Percentiles rank a stretch among this genome's conserved stretches.
These are phyloP conservation scores for Drepana arcuata DNA, from an alignment of 1,140 invertebrate species.

Conservation along the genomic window DNA sequence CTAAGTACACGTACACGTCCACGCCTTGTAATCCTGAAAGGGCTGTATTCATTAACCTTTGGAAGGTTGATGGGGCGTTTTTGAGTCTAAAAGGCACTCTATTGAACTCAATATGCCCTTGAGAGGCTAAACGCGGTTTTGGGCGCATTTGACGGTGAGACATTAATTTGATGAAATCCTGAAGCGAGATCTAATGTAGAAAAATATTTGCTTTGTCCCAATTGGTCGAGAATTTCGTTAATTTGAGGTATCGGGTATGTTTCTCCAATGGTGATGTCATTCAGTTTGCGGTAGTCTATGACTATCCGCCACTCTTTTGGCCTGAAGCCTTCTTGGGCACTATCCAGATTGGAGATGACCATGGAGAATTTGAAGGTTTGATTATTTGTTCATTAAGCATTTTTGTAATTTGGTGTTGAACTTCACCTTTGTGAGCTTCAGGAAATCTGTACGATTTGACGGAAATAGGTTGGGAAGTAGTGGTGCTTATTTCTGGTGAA, in stretches of 20 bases:
- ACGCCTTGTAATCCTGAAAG: conserved; percentile 26
- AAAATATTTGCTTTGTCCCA: conserved; percentile 33
- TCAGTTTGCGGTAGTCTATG: conserved; percentile 35
- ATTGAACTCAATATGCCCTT: conserved; percentile 43
- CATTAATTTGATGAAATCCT: conserved; percentile 36
- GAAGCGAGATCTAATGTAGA: conserved; percentile 32
- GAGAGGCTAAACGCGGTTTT: conserved; percentile 43
- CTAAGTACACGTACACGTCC: conserved; percentile 32
- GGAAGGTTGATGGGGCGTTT: conserved; percentile 53
- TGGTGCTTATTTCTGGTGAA: too few relatives aligned
- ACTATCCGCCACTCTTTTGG: conserved; percentile 44
- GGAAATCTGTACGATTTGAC: too few relatives aligned
- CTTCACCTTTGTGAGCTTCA: too few relatives aligned
- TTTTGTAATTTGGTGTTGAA: too few relatives aligned
- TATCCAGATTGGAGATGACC: conserved; percentile 40
- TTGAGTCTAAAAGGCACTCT: conserved; percentile 54
- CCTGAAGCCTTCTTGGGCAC: conserved; percentile 49
- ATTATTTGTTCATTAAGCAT: conserved; percentile 55
- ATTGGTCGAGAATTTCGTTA: conserved; percentile 34
- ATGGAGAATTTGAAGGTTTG: conserved; percentile 29
- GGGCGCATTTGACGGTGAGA: conserved; percentile 23
- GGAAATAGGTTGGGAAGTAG: too few relatives aligned
- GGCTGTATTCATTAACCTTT: conserved; percentile 49
- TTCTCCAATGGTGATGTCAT: conserved; percentile 40
- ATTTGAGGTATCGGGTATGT: conserved; percentile 70